Evolutionary conservation across 2,888 invertebrate genomes (phyloP).

Genomic region (Zele albiditarsus): DNA sequence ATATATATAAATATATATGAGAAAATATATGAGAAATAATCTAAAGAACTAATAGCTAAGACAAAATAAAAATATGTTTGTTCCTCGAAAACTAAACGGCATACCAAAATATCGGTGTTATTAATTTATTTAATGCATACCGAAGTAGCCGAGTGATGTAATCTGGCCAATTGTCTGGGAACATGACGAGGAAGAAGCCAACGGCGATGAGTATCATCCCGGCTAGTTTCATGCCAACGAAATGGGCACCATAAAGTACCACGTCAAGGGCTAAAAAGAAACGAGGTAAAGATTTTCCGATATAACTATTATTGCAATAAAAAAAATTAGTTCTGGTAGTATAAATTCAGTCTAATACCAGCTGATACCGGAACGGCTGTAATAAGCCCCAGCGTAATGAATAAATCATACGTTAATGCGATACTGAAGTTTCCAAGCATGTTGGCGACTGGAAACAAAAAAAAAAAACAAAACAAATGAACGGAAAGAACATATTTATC

Average conservation of each 20-base stretch:
- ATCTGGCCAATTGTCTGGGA: constrained; percentile 97
- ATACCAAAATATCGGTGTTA: constrained; percentile 56
- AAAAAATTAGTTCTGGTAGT: neutral
- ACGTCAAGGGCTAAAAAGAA: constrained; percentile 85
- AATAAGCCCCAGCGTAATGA: constrained; percentile 94
- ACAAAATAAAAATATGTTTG: constrained; percentile 43
- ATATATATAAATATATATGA: constrained; percentile 47
- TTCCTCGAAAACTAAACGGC: constrained; percentile 60
- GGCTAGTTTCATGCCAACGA: constrained; percentile 96
- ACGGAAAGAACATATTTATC: neutral
- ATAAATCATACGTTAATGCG: constrained; percentile 93
- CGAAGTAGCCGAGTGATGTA: constrained; percentile 92
- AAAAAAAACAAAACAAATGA: constrained; percentile 15
- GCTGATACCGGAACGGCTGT: constrained; percentile 96
- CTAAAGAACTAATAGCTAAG: constrained; percentile 50
- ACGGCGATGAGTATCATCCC: constrained; percentile 92
- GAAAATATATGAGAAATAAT: constrained; percentile 43
- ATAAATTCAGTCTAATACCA: constrained; percentile 76
- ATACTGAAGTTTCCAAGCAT: constrained; percentile 95
- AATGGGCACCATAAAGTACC: constrained; percentile 87
- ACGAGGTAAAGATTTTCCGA: constrained; percentile 9
- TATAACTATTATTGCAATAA: neutral
- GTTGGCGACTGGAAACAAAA: constrained; percentile 85
- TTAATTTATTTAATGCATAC: constrained; percentile 75
- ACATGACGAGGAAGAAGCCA: constrained; percentile 94